Conservation (phyloP, 2,888 invertebrate genomes). For the Nomada lathburiana region DNA sequence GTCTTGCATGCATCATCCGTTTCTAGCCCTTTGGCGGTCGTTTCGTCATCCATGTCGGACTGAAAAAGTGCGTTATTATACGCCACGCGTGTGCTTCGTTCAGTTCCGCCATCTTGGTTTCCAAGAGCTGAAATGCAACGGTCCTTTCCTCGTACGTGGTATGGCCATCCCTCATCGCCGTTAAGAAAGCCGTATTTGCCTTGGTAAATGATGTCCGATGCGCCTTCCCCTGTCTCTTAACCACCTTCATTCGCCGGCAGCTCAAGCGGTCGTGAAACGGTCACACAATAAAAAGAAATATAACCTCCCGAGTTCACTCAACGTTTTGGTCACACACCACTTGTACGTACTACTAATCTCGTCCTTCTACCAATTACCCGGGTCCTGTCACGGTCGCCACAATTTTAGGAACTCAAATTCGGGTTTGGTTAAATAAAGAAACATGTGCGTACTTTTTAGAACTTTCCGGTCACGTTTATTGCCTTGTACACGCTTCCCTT, state of each 20-base stretch:
- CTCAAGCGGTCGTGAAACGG: no score
- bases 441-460: no score
- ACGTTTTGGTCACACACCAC: not conserved
- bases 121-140: slow-evolving; percentile 22
- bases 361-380: not conserved
- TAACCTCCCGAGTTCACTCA: not conserved
- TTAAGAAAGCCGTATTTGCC: slow-evolving; percentile 1
- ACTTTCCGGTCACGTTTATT: no score
- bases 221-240: not conserved
- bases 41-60: not conserved
- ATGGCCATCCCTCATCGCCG: not conserved
- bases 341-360: not conserved
- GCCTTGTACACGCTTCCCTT: no score
- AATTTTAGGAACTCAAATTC: not conserved
- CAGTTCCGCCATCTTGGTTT: slow-evolving; percentile 19
- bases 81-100: not conserved
- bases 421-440: no score
- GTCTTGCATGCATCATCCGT: not conserved
- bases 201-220: not conserved
- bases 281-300: not conserved
- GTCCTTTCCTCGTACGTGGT: not conserved
- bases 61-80: not conserved
- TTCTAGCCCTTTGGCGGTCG: not conserved
- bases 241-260: not conserved
- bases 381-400: slow-evolving; percentile 14